phyloP scores from a whole-genome alignment of 1,140 invertebrate genomes.

The Lanistes nyassanus region DNA sequence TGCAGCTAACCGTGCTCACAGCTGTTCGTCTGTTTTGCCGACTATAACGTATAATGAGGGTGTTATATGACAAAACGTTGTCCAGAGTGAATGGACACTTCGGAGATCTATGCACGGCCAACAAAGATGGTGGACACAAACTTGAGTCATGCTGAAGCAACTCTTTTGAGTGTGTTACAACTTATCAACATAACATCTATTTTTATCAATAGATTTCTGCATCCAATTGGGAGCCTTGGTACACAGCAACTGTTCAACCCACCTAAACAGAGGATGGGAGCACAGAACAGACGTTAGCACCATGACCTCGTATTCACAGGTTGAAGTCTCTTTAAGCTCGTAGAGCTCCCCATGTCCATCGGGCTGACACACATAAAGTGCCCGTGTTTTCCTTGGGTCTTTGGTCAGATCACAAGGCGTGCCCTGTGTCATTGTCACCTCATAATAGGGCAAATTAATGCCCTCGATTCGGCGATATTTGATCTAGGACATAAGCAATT shows the following conservation, averaged over 20 bases:
- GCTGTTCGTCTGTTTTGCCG: too few relatives aligned
- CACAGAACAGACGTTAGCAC: slow-evolving; percentile 84
- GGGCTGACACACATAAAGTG: slow-evolving; percentile 66
- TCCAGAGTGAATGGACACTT: too few relatives aligned
- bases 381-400: slow-evolving; percentile 83
- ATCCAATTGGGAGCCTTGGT: too few relatives aligned
- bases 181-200: too few relatives aligned
- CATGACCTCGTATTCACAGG: slow-evolving; percentile 83
- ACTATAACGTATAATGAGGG: too few relatives aligned
- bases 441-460: slow-evolving; percentile 77
- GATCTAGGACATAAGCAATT: slow-evolving; percentile 33
- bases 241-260: slow-evolving; percentile 32
- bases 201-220: too few relatives aligned
- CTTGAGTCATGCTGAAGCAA: too few relatives aligned
- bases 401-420: slow-evolving; percentile 91
- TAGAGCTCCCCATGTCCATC: slow-evolving; percentile 83
- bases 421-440: slow-evolving; percentile 72
- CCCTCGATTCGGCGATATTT: slow-evolving; percentile 80
- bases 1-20: too few relatives aligned
- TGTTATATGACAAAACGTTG: too few relatives aligned
- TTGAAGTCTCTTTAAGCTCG: slow-evolving; percentile 91
- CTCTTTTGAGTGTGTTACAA: not conserved
- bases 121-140: too few relatives aligned
- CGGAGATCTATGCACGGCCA: not conserved
- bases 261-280: slow-evolving; percentile 87